Evolutionary conservation across 2,797 vertebrate species (phyloP).

Genomic region (Dromococcyx pavoninus): DNA sequence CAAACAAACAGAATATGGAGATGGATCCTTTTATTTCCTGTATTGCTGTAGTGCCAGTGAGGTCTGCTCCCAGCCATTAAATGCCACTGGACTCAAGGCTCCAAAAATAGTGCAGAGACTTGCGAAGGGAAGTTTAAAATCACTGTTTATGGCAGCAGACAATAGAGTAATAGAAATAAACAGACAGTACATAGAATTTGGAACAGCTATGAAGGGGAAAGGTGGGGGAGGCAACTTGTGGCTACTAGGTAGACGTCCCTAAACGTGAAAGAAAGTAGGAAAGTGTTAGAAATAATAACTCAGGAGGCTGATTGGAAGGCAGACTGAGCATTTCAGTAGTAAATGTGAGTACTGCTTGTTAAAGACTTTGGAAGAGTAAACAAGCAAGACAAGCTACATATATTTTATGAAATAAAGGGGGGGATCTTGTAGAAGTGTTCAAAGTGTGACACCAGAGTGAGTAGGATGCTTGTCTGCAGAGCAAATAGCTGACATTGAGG

Average conservation of each 20-base stretch:
- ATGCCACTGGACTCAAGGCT: neutral
- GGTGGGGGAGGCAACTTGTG: fast-evolving
- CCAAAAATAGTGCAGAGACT: neutral
- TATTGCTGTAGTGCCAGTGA: neutral
- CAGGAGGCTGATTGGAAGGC: neutral
- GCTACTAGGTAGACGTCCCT: neutral
- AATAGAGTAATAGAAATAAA: neutral
- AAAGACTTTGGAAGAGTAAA: neutral
- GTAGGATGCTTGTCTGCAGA: neutral
- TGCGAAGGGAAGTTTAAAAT: neutral
- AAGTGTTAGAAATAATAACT: neutral
- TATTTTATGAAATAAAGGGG: neutral
- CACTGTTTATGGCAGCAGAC: neutral
- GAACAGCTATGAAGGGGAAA: neutral
- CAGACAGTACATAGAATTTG: neutral
- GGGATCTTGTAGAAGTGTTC: neutral
- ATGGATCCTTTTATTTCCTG: neutral
- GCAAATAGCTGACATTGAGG: neutral
- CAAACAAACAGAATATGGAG: neutral
- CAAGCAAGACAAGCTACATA: neutral
- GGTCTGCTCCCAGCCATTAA: neutral
- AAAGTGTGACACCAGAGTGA: neutral
- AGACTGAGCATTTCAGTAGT: neutral
- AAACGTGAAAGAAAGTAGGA: neutral
- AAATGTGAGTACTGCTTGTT: neutral